Percentiles rank a stretch among this genome's conserved stretches.
Conservation (phyloP, 1,140 invertebrate genomes). For the Oryctes rhinoceros region DNA sequence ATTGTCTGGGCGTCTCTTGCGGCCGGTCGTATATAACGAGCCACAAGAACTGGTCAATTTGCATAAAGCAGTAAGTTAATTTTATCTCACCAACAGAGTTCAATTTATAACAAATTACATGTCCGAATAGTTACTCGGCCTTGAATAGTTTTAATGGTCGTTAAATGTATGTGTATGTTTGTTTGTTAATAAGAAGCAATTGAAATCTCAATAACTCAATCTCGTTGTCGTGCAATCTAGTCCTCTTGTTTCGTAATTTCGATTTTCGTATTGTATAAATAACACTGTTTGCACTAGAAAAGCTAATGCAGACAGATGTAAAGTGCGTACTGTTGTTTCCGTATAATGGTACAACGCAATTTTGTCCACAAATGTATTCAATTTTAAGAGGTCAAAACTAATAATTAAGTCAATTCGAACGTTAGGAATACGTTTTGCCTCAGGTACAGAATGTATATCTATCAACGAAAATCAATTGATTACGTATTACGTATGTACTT, state of each 20-base stretch:
- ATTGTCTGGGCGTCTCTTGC: not conserved
- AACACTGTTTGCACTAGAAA: not conserved
- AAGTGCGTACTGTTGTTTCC: not conserved
- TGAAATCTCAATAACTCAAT: constrained; percentile 35
- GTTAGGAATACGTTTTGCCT: not conserved
- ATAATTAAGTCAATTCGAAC: constrained; percentile 7
- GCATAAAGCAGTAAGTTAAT: constrained; percentile 26
- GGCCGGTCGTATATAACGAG: not conserved
- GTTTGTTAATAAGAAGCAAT: constrained; percentile 26
- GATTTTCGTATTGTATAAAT: constrained; percentile 3
- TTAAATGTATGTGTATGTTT: constrained; percentile 17
- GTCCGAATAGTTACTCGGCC: constrained; percentile 9
- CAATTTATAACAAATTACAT: constrained; percentile 36
- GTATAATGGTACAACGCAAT: not conserved
- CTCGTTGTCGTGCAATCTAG: not conserved
- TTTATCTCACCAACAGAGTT: constrained; percentile 9
- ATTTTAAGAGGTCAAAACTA: not conserved
- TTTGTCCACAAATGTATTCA: not conserved
- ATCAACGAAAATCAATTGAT: not conserved
- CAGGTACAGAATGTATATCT: not conserved
- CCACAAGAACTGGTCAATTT: constrained; percentile 26
- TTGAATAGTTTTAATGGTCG: constrained; percentile 24
- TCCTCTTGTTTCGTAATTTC: not conserved
- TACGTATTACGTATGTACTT: too few relatives aligned
- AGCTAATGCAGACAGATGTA: not conserved